These are phyloP conservation scores for Oriolus oriolus DNA, from an alignment of 2,113 vertebrate genomes.

Conservation along the genomic window DNA sequence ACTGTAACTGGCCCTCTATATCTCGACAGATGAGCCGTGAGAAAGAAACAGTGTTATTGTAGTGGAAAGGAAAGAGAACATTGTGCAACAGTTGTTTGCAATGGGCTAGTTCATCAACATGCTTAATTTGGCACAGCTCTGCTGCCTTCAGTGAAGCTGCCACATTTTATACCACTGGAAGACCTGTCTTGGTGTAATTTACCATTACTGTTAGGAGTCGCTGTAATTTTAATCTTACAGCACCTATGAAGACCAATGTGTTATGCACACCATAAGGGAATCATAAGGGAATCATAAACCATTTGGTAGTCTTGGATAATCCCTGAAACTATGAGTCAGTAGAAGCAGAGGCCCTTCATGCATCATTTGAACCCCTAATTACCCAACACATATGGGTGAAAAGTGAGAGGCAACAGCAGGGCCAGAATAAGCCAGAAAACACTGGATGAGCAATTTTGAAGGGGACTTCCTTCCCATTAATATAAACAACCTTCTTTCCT, in stretches of 20 bases:
- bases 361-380: constrained; percentile 34
- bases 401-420: constrained; percentile 30
- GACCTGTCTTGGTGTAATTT: not conserved
- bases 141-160: not conserved
- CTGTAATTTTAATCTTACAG: not conserved
- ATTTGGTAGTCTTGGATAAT: constrained; percentile 36
- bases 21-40: not conserved
- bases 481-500: constrained; percentile 8
- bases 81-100: not conserved
- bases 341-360: constrained; percentile 30
- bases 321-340: constrained; percentile 42
- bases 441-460: not conserved
- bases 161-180: not conserved
- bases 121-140: not conserved
- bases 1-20: not conserved
- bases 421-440: constrained; percentile 16
- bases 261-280: not conserved
- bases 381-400: constrained; percentile 15
- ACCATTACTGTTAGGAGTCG: not conserved
- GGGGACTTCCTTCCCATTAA: constrained; percentile 18
- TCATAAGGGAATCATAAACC: not conserved
- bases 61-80: not conserved
- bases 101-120: not conserved
- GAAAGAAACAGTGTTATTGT: not conserved
- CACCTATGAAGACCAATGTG: not conserved